phyloP scores from a whole-genome alignment of 2,888 invertebrate species.

The Allygus modestus region DNA sequence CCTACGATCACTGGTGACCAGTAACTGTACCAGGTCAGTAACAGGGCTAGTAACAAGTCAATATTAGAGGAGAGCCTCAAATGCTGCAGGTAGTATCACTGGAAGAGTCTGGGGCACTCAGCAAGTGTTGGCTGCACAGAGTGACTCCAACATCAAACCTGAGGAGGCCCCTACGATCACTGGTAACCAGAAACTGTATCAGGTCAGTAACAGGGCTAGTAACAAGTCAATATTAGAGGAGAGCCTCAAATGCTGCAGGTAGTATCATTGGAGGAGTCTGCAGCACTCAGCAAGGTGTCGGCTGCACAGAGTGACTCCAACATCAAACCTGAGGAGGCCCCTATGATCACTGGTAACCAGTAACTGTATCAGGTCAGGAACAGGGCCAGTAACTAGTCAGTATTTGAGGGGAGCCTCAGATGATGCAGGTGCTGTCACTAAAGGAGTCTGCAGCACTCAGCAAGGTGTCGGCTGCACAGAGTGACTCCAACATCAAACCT shows the following conservation, averaged over 20 bases:
- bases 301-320: too few relatives aligned
- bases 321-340: slow-evolving; percentile 85
- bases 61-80: too few relatives aligned
- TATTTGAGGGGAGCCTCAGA: slow-evolving; percentile 87
- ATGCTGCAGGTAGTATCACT: too few relatives aligned
- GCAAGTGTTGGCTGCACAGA: too few relatives aligned
- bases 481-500: slow-evolving; percentile 80
- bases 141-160: too few relatives aligned
- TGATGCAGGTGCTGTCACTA: slow-evolving; percentile 88
- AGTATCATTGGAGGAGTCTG: slow-evolving; percentile 90
- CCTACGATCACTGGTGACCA: slow-evolving; percentile 77
- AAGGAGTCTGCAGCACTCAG: slow-evolving; percentile 90
- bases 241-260: slow-evolving; percentile 90
- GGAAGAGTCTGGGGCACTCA: too few relatives aligned
- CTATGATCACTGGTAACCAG: too few relatives aligned
- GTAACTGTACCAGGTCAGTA: slow-evolving; percentile 66
- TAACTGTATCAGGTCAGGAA: too few relatives aligned
- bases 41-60: too few relatives aligned
- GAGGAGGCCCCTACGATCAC: too few relatives aligned
- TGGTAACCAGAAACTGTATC: too few relatives aligned
- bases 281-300: slow-evolving; percentile 88
- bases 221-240: slow-evolving; percentile 88
- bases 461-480: slow-evolving; percentile 84
- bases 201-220: too few relatives aligned
- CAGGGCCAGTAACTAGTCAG: slow-evolving; percentile 91